A percentile compares a stretch with the other conserved stretches of the same genome.
These are phyloP conservation scores for Luperina nickerlii DNA, from an alignment of 2,888 invertebrate species.

Conservation along the genomic window DNA sequence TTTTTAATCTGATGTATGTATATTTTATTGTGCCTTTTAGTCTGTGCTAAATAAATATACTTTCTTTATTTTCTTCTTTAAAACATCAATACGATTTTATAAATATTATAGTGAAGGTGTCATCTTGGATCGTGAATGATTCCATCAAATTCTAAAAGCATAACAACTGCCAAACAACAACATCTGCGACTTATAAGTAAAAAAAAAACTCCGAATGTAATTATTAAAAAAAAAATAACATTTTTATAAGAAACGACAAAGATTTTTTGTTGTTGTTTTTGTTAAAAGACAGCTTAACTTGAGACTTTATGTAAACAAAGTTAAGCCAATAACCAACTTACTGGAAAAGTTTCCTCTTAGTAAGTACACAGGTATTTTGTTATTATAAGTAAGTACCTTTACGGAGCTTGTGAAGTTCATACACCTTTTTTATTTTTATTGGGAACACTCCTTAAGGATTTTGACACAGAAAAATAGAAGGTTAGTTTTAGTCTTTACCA, in stretches of 20 bases:
- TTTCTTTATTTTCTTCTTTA: neutral
- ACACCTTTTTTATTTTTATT: neutral
- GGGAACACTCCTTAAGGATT: neutral
- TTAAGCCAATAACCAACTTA: slow-evolving; percentile 46
- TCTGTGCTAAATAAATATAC: neutral
- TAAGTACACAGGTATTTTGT: slow-evolving; percentile 52
- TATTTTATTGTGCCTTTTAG: neutral
- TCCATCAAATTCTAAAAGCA: neutral
- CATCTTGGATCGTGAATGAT: neutral
- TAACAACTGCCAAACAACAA: neutral
- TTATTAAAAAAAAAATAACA: slow-evolving; percentile 31
- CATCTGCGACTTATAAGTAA: neutral
- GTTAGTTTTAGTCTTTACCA: neutral
- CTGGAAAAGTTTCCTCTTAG: slow-evolving; percentile 39
- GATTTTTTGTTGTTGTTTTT: slow-evolving; percentile 41
- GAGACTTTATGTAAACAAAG: slow-evolving; percentile 47
- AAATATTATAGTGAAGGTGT: neutral
- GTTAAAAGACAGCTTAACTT: slow-evolving; percentile 49
- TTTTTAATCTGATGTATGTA: neutral
- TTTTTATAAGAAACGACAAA: slow-evolving; percentile 26
- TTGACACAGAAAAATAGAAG: neutral
- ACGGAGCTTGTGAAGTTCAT: slow-evolving; percentile 15
- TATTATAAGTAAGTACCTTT: slow-evolving; percentile 46
- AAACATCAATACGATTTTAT: neutral
- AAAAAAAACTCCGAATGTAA: slow-evolving; percentile 7